Evolutionary conservation across 2,797 vertebrate genomes (phyloP), one percentile per base, ranked within the genome.

Genomic region (Lerista edwardsae): DNA sequence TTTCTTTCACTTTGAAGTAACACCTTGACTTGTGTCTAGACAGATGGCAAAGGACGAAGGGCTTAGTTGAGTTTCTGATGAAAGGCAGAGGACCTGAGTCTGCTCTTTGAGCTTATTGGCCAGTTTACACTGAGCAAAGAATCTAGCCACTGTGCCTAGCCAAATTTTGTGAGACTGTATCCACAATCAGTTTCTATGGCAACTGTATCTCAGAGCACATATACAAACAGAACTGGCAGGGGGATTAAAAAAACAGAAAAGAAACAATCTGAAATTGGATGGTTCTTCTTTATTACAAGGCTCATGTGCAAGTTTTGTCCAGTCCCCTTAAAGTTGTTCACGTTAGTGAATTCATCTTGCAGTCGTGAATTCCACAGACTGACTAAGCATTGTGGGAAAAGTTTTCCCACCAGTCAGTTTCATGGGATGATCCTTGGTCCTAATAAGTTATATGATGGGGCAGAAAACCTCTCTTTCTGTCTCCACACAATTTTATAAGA

Each of bases 141-240:
- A 89, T 79, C 88, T 47, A 92, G 93, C 87, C 90, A 51, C 93
- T 92, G 85, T 5, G 93, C 91, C 86, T 92, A 95, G 93, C 94
- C 95, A 96, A 95, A 95, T 96, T 86, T 96, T 96, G 89, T 94
- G 94, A 94, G 96, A 95, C 91, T 93, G 92, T 94, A 94, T 95
- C 93, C 23, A 89, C 91, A 79, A 83, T 94, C 93, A 86, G 96
- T 97, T 97, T 96, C 96, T 95, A 96, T 97, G 95, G 96, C 91
- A 96, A 97, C 96, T 91, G 92, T 94, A 93, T 96, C 94, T 95
- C 92, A 89, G 92, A 90, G 93, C 92, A 72, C 88, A 94, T 93
- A 93, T 89, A 95, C 93, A 96, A 95, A 96, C 94, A 95, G 92
- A 94, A 89, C 88, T 93, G 93, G 92, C 85, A 74, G 89, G 90